phyloP scores from a whole-genome alignment of 2,888 invertebrate genomes.

The Melieria picta region DNA sequence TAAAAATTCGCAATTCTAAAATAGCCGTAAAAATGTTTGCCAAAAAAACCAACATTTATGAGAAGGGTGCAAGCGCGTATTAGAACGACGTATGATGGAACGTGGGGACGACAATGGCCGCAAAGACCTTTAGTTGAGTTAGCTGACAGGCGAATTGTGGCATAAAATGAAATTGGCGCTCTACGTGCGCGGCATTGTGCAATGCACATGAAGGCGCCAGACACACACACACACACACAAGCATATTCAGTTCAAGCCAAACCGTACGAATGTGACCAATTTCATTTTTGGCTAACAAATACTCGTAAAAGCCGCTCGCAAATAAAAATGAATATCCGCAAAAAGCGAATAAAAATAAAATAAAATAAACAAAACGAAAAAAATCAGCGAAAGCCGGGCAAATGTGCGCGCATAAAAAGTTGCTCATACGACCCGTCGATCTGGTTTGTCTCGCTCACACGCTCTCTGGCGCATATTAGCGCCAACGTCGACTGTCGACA shows the following conservation, averaged over 20 bases:
- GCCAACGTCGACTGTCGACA: too few species aligned
- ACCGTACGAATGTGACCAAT: slow-evolving; percentile 10
- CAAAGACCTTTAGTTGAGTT: too few species aligned
- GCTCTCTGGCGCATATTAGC: neutral
- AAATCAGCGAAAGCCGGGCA: neutral
- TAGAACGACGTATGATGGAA: too few species aligned
- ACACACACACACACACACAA: neutral
- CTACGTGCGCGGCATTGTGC: neutral
- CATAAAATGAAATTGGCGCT: slow-evolving; percentile 21
- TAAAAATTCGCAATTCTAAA: too few species aligned
- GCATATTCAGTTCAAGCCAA: neutral
- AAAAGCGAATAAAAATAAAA: neutral
- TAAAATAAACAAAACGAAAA: neutral
- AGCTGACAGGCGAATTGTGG: neutral
- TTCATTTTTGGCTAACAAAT: slow-evolving; percentile 18
- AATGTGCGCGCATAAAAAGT: slow-evolving; percentile 19
- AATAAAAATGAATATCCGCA: neutral
- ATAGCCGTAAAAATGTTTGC: too few species aligned
- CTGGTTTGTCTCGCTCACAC: neutral
- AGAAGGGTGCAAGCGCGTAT: too few species aligned
- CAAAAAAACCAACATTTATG: too few species aligned
- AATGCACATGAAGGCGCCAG: neutral
- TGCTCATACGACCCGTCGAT: slow-evolving; percentile 18
- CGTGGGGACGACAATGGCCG: too few species aligned
- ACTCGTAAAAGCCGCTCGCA: slow-evolving; percentile 11